These are phyloP conservation scores for Priocnemis perturbator DNA, from an alignment of 2,888 invertebrate genomes.

Conservation along the genomic window DNA sequence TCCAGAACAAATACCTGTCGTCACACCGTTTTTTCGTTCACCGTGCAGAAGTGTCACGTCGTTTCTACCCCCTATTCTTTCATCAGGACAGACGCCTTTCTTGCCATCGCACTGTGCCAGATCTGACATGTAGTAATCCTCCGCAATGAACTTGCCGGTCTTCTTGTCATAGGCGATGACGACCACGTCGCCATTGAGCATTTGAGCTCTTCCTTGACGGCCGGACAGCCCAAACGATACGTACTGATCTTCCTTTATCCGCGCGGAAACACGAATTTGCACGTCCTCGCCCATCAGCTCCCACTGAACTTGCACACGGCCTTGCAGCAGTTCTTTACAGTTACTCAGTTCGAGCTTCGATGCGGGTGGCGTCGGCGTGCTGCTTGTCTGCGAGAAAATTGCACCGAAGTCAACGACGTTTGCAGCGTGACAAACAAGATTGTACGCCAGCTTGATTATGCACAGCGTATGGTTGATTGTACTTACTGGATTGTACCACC, in stretches of 20 bases:
- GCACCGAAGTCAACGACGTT: not conserved
- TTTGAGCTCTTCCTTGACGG: slow-evolving; percentile 83
- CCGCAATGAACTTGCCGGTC: slow-evolving; percentile 82
- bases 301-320: slow-evolving; percentile 92
- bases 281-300: slow-evolving; percentile 85
- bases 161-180: slow-evolving; percentile 85
- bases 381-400: slow-evolving; percentile 82
- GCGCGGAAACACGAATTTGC: slow-evolving; percentile 86
- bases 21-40: slow-evolving; percentile 86
- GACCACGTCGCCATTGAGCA: slow-evolving; percentile 89
- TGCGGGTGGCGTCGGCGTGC: slow-evolving; percentile 80
- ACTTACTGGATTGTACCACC: slow-evolving; percentile 97
- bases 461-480: slow-evolving; percentile 56
- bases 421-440: not conserved
- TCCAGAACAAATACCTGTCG: too few relatives aligned
- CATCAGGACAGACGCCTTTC: slow-evolving; percentile 91
- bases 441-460: not conserved
- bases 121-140: slow-evolving; percentile 91
- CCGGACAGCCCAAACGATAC: slow-evolving; percentile 93
- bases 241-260: slow-evolving; percentile 89
- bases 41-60: slow-evolving; percentile 86
- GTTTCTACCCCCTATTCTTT: slow-evolving; percentile 86
- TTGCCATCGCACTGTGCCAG: slow-evolving; percentile 89
- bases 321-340: slow-evolving; percentile 89
- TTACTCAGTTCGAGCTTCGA: slow-evolving; percentile 78